Base-by-base conservation (phyloP, 2,113 vertebrate species). In the Mormyrus lacerda region DNA sequence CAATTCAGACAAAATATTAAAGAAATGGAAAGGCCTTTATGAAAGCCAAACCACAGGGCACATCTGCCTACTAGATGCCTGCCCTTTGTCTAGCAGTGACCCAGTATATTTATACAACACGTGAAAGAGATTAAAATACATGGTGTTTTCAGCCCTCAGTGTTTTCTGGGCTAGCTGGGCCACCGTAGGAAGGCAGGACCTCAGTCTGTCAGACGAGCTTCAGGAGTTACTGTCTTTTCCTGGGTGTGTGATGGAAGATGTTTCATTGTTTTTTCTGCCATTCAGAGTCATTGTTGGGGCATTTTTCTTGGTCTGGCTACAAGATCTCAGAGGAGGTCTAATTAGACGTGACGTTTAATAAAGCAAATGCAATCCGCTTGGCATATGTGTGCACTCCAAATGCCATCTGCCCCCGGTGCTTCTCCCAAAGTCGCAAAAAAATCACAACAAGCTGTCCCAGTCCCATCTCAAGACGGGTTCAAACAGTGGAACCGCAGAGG, bases 351-450 rank as follows among this genome's bases (percentile, higher is more conserved):
- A 92, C 87, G 84, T 92, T 88, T 90, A 87, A 73, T 87, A 69
- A 91, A 85, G 92, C 88, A 90, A 93, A 90, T 61, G 85, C 91
- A 90, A 50, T 85, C 90, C 87, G 87, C 92, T 92, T 69, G 93
- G 91, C 93, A 94, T 92, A 87, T 69, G 73, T 91, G 93, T 91
- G 93, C 93, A 93, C 93, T 94, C 94, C 88, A 88, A 83, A 90
- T 69, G 47, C 93, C 93, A 95, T 96, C 95, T 96, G 95, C 94
- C 94, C 93, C 8, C 65, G 93, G 91, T 95, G 93, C 93, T 93
- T 69, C 2, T 91, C 87, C 92, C 90, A 92, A 92, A 91, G 89
- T 88, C 89, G 89, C 92, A 92, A 92, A 90, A 83, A 92, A 90
- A 92, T 87, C 91, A 93, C 91, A 94, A 92, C 90, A 91, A 91